Evolutionary conservation across 1,140 invertebrate genomes (phyloP), one percentile per base, ranked within the genome.

Genomic region (Maconellicoccus hirsutus): DNA sequence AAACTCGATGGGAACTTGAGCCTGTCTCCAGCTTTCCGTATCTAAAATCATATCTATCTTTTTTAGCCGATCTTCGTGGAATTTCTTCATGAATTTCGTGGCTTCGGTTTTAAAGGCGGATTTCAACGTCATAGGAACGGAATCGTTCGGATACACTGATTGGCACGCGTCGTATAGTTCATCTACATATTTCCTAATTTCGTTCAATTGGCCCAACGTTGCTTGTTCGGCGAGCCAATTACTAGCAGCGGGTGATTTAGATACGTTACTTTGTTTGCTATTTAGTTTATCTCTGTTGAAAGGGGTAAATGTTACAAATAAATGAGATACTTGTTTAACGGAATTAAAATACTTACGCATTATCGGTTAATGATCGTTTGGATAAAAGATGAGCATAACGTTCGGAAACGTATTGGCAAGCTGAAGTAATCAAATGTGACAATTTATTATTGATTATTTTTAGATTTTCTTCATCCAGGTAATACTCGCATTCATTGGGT

Each of bases 321-420:
- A 66, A 66, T 22, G 61, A 66, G 61, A 66, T 23, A 66, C 19
- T 61, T n/a, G 52, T 19, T 19, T 61, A 61, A 6, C 61, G 52
- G 25, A 25, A 25, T 52, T 52, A 3, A 66, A 25, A 66, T 10
- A 66, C 61, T 66, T 66, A 70, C 38, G 22, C 70, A 23, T 52
- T 26, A 52, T 70, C 42, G 22, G 70, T 70, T 27, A 72, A 66
- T 1, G 74, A 73, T 52, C 74, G 71, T 63, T 73, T 75, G 23
- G 76, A 75, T 19, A 77, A 39, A 25, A 77, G 70, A 79, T 91
- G 91, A 71, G 92, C 92, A 81, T 93, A 89, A 74, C 90, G 81
- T 78, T 96, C 93, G 79, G 96, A 92, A 73, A 92, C 93, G 79
- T 94, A 94, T 81, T 97, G 90, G 79, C 92, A 94, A 27, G 94